Base-by-base conservation (phyloP, 2,113 vertebrate genomes). In the Scomber japonicus region DNA sequence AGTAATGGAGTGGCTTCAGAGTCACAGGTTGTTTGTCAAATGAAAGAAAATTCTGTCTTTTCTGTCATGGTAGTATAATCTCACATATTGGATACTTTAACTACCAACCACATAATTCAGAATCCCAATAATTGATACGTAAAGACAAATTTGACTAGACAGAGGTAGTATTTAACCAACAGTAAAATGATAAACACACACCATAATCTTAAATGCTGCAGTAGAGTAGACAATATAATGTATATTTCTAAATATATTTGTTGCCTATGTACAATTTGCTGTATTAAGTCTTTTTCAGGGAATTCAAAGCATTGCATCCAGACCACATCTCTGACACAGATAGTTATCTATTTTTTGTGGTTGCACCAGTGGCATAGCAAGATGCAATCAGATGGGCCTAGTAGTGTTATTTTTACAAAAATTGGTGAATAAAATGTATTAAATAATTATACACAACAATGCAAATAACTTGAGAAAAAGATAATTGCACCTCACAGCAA, bases 11-110 rank as follows among this genome's bases (percentile, higher is more conserved):
- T n/a, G 45, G 51, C 63, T 21, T 35, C 57, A 31, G 51, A 61
- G 59, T 71, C 65, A 66, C 71, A 66, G 63, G 50, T 74, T 74
- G 35, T 45, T 65, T 59, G 35, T 65, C 27, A 66, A 61, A 53
- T 59, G 31, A 71, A 56, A 27, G 65, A 63, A 51, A 68, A 64
- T 30, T 50, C 14, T 27, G 27, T 30, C 31, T 2, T 65, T 53
- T 76, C 64, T 72, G 62, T 78, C 49, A 67, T 40, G 19, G 62
- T 44, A 54, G 74, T 11, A 74, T 14, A 54, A 65, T 49, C 45
- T 53, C 21, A 8, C 31, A 57, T 21, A 17, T 14, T 15, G 53
- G 5, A 59, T 24, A 17, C 44, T 27, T 73, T 46, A 46, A 60
- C 17, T 35, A 1, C 45, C 51, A 27, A n/a, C 44, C 27, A 30